These are phyloP conservation scores for Solenodon paradoxus DNA, from an alignment of 2,113 vertebrate species.

Conservation along the genomic window DNA sequence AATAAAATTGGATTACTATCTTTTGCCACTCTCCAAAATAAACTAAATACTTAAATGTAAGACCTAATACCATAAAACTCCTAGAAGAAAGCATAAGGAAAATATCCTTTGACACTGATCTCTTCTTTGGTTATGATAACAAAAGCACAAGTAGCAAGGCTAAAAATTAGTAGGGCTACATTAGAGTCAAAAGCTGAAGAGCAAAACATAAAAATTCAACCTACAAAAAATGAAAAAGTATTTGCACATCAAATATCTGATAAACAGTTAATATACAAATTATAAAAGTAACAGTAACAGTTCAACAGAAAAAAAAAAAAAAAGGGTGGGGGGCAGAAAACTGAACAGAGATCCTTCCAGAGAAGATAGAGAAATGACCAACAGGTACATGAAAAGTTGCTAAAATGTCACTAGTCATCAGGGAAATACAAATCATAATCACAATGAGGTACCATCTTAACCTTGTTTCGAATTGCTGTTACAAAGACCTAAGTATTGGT, in stretches of 20 bases:
- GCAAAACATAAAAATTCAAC: background rate
- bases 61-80: no score
- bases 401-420: no score
- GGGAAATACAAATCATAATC: background rate
- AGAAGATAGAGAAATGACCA: background rate
- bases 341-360: background rate
- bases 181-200: background rate
- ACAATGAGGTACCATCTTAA: background rate
- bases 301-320: background rate
- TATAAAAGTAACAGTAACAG: background rate
- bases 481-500: no score
- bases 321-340: background rate
- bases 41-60: background rate
- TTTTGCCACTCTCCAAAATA: background rate
- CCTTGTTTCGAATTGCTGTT: no score
- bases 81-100: background rate
- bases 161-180: background rate
- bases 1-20: background rate
- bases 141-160: background rate
- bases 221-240: background rate
- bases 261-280: background rate
- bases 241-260: no score
- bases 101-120: background rate
- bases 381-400: no score
- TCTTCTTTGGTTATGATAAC: background rate